Evolutionary conservation across 2,797 vertebrate species (phyloP).

Genomic region (Sebastes aleutianus): DNA sequence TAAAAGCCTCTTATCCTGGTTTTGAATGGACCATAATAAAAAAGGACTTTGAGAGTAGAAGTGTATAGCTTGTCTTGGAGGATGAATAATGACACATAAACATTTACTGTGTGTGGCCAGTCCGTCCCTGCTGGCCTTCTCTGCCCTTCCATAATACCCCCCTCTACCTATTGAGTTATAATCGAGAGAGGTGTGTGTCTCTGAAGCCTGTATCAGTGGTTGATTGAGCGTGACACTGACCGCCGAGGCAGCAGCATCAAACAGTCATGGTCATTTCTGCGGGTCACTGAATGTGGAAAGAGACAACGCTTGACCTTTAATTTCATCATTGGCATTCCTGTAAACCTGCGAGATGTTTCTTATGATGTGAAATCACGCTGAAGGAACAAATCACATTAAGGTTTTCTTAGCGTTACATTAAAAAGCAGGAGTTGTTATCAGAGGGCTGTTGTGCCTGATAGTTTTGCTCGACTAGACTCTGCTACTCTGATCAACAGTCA

Average conservation of each 20-base stretch:
- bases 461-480: not conserved
- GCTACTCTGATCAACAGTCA: not conserved
- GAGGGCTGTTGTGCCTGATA: not conserved
- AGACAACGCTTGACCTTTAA: slow-evolving; percentile 52
- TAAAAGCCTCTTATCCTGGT: slow-evolving; percentile 69
- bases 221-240: slow-evolving; percentile 68
- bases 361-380: slow-evolving; percentile 16
- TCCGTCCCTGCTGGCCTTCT: slow-evolving; percentile 59
- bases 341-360: slow-evolving; percentile 13
- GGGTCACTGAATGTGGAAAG: slow-evolving; percentile 38
- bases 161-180: slow-evolving; percentile 60
- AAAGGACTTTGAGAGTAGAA: slow-evolving; percentile 54
- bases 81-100: slow-evolving; percentile 77
- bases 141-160: slow-evolving; percentile 43
- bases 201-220: slow-evolving; percentile 51
- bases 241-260: slow-evolving; percentile 21
- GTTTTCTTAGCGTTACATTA: not conserved
- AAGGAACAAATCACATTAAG: slow-evolving; percentile 14
- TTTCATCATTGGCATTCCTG: slow-evolving; percentile 20
- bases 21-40: slow-evolving; percentile 70
- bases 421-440: slow-evolving; percentile 12
- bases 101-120: slow-evolving; percentile 74
- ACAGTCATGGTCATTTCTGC: slow-evolving; percentile 28
- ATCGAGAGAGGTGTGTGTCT: slow-evolving; percentile 51
- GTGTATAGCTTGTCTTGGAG: slow-evolving; percentile 57